Evolutionary conservation across 1,140 invertebrate genomes (phyloP).

Genomic region (Anastrepha obliqua): DNA sequence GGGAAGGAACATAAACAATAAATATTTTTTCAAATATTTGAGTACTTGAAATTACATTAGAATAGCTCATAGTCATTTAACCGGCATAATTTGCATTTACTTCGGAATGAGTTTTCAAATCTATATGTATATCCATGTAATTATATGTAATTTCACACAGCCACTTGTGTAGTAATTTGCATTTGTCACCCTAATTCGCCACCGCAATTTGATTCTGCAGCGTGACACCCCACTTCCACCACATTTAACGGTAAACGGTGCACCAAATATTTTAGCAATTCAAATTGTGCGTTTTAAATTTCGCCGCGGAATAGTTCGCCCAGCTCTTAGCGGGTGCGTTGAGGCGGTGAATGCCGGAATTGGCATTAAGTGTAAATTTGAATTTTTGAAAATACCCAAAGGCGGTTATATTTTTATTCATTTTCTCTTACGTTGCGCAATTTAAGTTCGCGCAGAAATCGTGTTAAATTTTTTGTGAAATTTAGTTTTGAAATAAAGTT

Average conservation of each 20-base stretch:
- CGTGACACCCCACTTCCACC: background rate
- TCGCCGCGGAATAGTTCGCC: background rate
- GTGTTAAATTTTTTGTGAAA: constrained; percentile 51
- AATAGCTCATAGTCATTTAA: no score
- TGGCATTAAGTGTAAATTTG: constrained; percentile 24
- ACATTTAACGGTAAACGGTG: constrained; percentile 30
- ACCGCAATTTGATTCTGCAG: background rate
- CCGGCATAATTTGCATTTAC: no score
- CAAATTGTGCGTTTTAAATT: constrained; percentile 34
- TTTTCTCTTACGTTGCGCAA: constrained; percentile 9
- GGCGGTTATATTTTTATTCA: background rate
- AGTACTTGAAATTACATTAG: no score
- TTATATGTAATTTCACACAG: constrained; percentile 24
- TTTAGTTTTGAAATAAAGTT: constrained; percentile 47
- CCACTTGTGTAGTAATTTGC: constrained; percentile 26
- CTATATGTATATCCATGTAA: background rate
- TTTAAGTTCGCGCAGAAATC: constrained; percentile 39
- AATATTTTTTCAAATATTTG: no score
- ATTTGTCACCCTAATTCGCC: constrained; percentile 9
- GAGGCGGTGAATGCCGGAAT: background rate
- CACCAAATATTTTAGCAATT: constrained; percentile 49
- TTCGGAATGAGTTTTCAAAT: no score
- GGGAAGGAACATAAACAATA: no score
- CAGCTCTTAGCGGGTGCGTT: background rate
- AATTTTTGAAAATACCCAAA: constrained; percentile 44